Conservation (phyloP, 2,888 invertebrate species). For the Thera obeliscata region DNA sequence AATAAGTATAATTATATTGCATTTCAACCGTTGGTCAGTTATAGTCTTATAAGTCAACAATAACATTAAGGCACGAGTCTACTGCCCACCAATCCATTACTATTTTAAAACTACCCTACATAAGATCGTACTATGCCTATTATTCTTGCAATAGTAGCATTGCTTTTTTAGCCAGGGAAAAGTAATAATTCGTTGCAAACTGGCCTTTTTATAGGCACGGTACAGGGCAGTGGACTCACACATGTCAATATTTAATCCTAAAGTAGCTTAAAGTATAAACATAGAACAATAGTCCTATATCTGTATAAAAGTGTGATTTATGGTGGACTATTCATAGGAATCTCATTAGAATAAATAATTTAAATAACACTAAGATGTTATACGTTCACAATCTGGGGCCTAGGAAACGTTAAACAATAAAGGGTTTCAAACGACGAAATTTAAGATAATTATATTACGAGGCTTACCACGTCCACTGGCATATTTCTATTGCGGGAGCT, state of each 20-base stretch:
- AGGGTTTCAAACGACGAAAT: too few species aligned
- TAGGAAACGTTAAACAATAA: too few species aligned
- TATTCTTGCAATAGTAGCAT: neutral
- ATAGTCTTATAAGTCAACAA: neutral
- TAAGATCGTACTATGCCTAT: neutral
- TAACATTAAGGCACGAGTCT: neutral
- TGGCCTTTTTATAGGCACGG: neutral
- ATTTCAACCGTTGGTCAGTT: neutral
- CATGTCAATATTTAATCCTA: neutral
- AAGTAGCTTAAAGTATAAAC: neutral
- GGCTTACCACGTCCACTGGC: too few species aligned
- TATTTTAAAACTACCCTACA: neutral
- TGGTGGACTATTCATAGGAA: neutral
- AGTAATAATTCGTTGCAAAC: too few species aligned
- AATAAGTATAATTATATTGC: neutral
- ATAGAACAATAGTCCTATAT: neutral
- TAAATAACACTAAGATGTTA: neutral
- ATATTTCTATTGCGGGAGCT: too few species aligned
- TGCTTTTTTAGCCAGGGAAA: too few species aligned
- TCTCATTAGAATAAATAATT: constrained; percentile 5
- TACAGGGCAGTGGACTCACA: neutral
- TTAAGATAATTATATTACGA: too few species aligned
- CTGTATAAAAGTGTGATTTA: neutral
- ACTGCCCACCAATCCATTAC: neutral
- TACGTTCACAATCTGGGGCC: too few species aligned